Percentiles rank a stretch among this genome's conserved stretches.
phyloP scores from a whole-genome alignment of 2,797 vertebrate species.

The Betta splendens region DNA sequence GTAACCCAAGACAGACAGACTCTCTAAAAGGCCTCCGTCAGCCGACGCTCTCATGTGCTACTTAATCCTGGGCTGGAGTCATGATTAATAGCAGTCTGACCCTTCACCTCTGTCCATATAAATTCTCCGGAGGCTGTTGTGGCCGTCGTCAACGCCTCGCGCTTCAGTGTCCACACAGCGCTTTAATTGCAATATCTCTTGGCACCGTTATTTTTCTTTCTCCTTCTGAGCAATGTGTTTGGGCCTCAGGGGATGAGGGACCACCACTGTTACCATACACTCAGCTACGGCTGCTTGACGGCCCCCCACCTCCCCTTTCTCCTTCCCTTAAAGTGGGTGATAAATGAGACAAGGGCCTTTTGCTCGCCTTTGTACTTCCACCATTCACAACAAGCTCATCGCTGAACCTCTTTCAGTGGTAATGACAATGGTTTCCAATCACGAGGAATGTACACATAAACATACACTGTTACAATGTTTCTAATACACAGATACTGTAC shows the following conservation, averaged over 20 bases:
- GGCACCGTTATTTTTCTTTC: slow-evolving; percentile 18
- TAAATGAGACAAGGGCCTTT: slow-evolving; percentile 81
- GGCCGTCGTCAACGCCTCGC: slow-evolving; percentile 48
- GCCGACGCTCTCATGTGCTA: slow-evolving; percentile 74
- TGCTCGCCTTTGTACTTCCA: slow-evolving; percentile 76
- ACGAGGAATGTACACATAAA: slow-evolving; percentile 50
- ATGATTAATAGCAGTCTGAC: slow-evolving; percentile 83
- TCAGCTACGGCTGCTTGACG: slow-evolving; percentile 66
- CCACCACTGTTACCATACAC: slow-evolving; percentile 58
- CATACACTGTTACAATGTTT: too few relatives aligned
- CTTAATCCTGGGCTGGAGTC: slow-evolving; percentile 76
- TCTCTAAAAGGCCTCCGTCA: slow-evolving; percentile 75
- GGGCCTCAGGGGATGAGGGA: slow-evolving; percentile 68
- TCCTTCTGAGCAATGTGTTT: slow-evolving; percentile 58
- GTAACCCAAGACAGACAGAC: slow-evolving; percentile 83
- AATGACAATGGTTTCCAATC: slow-evolving; percentile 68
- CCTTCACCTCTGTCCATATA: slow-evolving; percentile 76
- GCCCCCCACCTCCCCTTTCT: slow-evolving; percentile 39
- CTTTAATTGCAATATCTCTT: slow-evolving; percentile 54
- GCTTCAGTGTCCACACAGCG: slow-evolving; percentile 36
- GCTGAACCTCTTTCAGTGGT: slow-evolving; percentile 72
- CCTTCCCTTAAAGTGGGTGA: slow-evolving; percentile 76
- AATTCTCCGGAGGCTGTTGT: slow-evolving; percentile 72
- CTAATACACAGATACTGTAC: too few relatives aligned
- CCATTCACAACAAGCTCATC: slow-evolving; percentile 77